Base-by-base conservation (phyloP, 1,140 invertebrate species). In the Campoletis sonorensis region DNA sequence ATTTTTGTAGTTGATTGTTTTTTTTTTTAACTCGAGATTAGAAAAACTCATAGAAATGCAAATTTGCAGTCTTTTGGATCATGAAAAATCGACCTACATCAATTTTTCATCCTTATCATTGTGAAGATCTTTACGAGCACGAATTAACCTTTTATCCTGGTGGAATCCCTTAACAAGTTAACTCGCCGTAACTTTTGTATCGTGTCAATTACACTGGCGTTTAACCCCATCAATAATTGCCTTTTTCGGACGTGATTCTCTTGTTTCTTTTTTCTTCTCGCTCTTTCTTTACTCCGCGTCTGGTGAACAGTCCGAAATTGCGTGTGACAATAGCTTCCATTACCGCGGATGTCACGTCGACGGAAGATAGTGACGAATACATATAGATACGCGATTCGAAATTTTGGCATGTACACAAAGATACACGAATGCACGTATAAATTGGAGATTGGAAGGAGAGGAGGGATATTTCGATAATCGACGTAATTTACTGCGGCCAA, bases 231-330 rank as follows among this genome's bases (percentile, higher is more conserved):
- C 16, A 27, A 68, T 37, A 70, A 70, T 70, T 70, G 30, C 18
- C 30, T 18, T 13, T 27, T 70, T 37, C 30, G 16, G 30, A 70
- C 30, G 33, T 40, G 64, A 26, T 15, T 54, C 51, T 54, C 3
- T 33, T 33, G 30, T 7, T 33, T 33, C 16, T n/a, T n/a, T n/a
- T 11, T n/a, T 21, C n/a, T 54, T 54, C 16, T 54, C 51, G n/a
- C 10, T 54, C n/a, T 54, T 18, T 51, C n/a, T n/a, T n/a, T n/a
- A n/a, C n/a, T n/a, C n/a, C n/a, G n/a, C n/a, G 15, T 51, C 67
- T 37, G 16, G 7, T 27, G 37, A 70, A 70, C 68, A 70, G 40
- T 70, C 3, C 68, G 51, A 68, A 23, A 68, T 68, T 30, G 64
- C n/a, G n/a, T 26, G 26, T 27, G 16, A 37, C 68, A 70, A 70